A percentile compares a stretch with the other conserved stretches of the same genome.
Evolutionary conservation across 2,888 invertebrate genomes (phyloP).

Genomic region (Aplocera efformata): DNA sequence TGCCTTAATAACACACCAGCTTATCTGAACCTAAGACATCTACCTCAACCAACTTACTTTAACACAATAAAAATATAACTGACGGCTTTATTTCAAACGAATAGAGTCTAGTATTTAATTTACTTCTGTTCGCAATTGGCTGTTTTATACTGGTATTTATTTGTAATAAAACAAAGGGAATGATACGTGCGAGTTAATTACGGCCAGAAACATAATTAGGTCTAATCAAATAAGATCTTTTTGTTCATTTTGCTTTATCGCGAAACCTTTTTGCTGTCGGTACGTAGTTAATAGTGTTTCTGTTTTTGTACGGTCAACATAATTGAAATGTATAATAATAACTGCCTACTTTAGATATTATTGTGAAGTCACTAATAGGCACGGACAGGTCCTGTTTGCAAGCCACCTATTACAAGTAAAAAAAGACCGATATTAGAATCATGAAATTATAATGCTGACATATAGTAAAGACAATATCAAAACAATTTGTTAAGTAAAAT

Average conservation of each 20-base stretch:
- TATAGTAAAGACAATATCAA: too few species aligned
- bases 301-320: constrained; percentile 34
- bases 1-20: constrained; percentile 67
- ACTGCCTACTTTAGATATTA: constrained; percentile 28
- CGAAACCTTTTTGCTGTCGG: constrained; percentile 46
- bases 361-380: constrained; percentile 8
- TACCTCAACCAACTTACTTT: constrained; percentile 32
- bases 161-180: constrained; percentile 75
- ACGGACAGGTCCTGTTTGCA: constrained; percentile 11
- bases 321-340: constrained; percentile 46
- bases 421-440: too few species aligned
- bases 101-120: constrained; percentile 40
- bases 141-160: constrained; percentile 38
- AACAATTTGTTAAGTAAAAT: too few species aligned
- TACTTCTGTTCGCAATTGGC: constrained; percentile 13
- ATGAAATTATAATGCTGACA: too few species aligned
- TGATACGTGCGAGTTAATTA: constrained; percentile 75
- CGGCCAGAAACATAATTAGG: constrained; percentile 75
- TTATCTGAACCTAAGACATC: constrained; percentile 72
- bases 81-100: constrained; percentile 15
- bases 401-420: background rate
- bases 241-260: constrained; percentile 55
- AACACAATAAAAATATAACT: constrained; percentile 9
- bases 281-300: constrained; percentile 39
- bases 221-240: constrained; percentile 77